Evolutionary conservation across 2,113 vertebrate genomes (phyloP).

Genomic region (Cervus canadensis): DNA sequence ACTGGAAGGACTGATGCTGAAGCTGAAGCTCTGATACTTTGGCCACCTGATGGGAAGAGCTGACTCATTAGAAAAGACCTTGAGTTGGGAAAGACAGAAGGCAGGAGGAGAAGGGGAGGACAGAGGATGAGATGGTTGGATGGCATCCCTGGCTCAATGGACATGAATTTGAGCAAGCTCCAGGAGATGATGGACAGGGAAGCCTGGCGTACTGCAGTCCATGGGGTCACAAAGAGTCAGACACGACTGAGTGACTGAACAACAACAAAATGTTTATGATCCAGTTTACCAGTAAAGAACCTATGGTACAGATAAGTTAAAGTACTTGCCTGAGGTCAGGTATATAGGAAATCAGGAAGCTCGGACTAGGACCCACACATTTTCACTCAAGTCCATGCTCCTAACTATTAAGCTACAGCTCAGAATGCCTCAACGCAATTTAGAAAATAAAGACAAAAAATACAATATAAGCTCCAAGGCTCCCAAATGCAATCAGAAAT

Average conservation of each 20-base stretch:
- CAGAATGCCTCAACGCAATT: neutral
- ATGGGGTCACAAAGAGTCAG: neutral
- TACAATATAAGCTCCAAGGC: neutral
- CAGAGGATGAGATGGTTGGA: neutral
- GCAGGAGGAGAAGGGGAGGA: neutral
- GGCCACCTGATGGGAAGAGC: neutral
- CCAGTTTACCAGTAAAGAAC: neutral
- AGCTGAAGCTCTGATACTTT: neutral
- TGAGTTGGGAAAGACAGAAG: neutral
- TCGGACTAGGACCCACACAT: neutral
- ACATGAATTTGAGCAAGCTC: neutral
- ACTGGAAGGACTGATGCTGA: neutral
- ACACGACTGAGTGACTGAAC: neutral
- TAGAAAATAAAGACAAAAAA: constrained; percentile 3
- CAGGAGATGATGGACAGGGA: neutral
- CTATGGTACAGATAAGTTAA: neutral
- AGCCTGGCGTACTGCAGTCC: neutral
- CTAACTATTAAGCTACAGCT: neutral
- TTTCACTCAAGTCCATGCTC: neutral
- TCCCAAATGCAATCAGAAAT: neutral
- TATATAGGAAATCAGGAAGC: neutral
- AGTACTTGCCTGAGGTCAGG: neutral
- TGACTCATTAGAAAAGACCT: neutral
- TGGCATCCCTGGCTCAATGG: neutral
- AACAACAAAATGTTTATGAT: neutral